Conservation (phyloP, 2,113 vertebrate species). For the Epinephelus cyanopodus region DNA sequence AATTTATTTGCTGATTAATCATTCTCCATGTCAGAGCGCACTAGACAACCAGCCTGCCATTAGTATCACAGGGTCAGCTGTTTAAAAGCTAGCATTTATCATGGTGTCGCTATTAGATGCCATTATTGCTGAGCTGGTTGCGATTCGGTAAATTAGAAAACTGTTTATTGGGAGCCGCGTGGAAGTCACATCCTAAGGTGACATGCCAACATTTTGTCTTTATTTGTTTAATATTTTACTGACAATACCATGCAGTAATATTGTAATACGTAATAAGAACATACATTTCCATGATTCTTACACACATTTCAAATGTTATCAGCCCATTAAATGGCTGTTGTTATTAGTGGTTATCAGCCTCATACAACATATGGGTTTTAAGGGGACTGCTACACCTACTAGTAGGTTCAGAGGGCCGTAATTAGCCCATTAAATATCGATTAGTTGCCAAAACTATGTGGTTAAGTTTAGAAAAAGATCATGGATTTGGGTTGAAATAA, state of each 20-base stretch:
- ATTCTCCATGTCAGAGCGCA: constrained; percentile 66
- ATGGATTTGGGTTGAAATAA: no score
- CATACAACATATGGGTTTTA: no score
- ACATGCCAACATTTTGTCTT: neutral
- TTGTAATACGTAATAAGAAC: neutral
- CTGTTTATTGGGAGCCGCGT: constrained; percentile 59
- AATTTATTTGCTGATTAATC: constrained; percentile 83
- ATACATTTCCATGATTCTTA: neutral
- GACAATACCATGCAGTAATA: neutral
- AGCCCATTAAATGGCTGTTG: no score
- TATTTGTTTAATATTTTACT: neutral
- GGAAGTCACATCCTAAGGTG: constrained; percentile 10
- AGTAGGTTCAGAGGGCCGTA: no score
- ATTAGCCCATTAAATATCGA: no score
- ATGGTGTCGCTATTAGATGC: constrained; percentile 75
- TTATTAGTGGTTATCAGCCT: no score
- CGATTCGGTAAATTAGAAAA: constrained; percentile 76
- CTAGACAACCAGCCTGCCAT: constrained; percentile 66
- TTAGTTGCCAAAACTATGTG: no score
- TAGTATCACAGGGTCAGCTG: constrained; percentile 72
- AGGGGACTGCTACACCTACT: no score
- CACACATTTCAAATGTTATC: no score
- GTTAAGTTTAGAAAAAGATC: no score
- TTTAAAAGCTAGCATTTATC: constrained; percentile 83
- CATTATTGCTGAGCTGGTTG: constrained; percentile 76